A percentile compares a stretch with the other conserved stretches of the same genome.
Conservation (phyloP, 1,140 invertebrate species). For the Drosophila oshimai region DNA sequence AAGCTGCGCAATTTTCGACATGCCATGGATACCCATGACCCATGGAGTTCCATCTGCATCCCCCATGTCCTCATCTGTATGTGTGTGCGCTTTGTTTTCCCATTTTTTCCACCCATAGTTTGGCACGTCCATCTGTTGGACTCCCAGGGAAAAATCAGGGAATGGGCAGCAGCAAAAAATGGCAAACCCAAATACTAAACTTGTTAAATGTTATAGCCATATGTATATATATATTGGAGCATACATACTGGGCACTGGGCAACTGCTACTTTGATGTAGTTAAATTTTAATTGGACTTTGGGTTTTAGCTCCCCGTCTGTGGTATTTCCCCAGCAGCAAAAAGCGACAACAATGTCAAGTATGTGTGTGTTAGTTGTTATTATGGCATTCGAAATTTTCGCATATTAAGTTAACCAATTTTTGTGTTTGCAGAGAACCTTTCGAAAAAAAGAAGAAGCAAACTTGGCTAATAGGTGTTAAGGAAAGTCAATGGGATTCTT, state of each 20-base stretch:
- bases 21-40: conserved; percentile 66
- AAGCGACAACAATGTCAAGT: conserved; percentile 22
- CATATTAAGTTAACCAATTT: conserved; percentile 37
- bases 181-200: conserved; percentile 69
- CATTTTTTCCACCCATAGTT: conserved; percentile 49
- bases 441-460: not conserved
- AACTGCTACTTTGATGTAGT: conserved; percentile 80
- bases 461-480: not conserved
- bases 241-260: conserved; percentile 43
- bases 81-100: not conserved
- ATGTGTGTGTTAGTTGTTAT: conserved; percentile 24
- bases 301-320: conserved; percentile 70
- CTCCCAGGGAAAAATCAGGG: conserved; percentile 39
- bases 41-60: conserved; percentile 11
- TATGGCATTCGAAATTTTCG: conserved; percentile 36
- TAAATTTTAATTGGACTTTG: conserved; percentile 82
- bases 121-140: conserved; percentile 69
- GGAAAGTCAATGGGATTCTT: not conserved
- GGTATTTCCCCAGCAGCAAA: conserved; percentile 51
- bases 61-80: conserved; percentile 4
- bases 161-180: conserved; percentile 17
- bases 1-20: conserved; percentile 79
- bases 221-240: conserved; percentile 17
- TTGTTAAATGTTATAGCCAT: conserved; percentile 68
- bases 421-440: no score